phyloP scores from a whole-genome alignment of 2,888 invertebrate genomes.

The Hecatera dysodea region DNA sequence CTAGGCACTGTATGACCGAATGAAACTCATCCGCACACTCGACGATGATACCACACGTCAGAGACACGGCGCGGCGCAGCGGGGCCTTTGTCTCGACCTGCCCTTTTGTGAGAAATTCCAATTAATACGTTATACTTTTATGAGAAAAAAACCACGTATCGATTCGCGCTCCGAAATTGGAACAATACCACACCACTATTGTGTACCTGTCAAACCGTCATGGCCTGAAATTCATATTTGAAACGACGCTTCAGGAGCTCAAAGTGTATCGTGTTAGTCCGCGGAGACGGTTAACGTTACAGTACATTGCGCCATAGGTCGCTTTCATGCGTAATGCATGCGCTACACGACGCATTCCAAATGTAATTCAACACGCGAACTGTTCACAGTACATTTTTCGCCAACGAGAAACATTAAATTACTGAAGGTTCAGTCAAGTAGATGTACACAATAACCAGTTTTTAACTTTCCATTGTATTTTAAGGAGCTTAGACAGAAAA shows the following conservation, averaged over 20 bases:
- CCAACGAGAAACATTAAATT: conserved; percentile 56
- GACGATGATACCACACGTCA: conserved; percentile 74
- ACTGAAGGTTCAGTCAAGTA: conserved; percentile 52
- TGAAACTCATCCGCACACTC: conserved; percentile 68
- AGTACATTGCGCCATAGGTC: conserved; percentile 82
- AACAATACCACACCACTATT: conserved; percentile 73
- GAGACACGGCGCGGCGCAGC: conserved; percentile 61
- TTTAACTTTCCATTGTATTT: conserved; percentile 61
- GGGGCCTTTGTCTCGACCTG: conserved; percentile 74
- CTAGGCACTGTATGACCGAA: conserved; percentile 59
- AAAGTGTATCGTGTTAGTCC: conserved; percentile 57
- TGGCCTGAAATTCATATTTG: conserved; percentile 31
- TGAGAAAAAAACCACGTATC: conserved; percentile 68
- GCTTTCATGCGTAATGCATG: conserved; percentile 88
- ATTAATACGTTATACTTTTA: conserved; percentile 80
- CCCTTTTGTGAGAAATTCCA: conserved; percentile 82
- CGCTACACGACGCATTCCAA: conserved; percentile 82
- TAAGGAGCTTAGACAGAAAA: conserved; percentile 72
- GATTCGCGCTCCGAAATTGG: conserved; percentile 71
- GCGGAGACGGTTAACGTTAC: conserved; percentile 72
- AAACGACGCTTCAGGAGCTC: conserved; percentile 35
- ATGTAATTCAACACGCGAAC: conserved; percentile 83
- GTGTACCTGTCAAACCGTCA: conserved; percentile 64
- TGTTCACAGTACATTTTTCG: conserved; percentile 68
- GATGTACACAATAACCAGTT: conserved; percentile 60